Conservation (phyloP, 2,888 invertebrate genomes). For the Drosophila buzzatii region DNA sequence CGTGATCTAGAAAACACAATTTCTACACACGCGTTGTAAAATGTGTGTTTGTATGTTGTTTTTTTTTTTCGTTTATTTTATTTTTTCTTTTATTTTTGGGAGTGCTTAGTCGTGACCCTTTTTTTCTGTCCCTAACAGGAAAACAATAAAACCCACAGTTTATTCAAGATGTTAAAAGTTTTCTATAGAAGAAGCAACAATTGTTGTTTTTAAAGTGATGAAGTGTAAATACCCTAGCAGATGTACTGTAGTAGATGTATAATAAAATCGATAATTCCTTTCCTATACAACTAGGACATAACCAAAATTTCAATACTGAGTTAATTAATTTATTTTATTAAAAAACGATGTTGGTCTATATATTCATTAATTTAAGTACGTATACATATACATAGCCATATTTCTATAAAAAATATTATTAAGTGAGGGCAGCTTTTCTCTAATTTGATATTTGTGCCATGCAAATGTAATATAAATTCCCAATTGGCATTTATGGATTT, state of each 20-base stretch:
- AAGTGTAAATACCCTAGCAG: neutral
- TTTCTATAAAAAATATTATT: no score
- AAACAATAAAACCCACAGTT: slow-evolving; percentile 9
- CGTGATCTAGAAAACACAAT: slow-evolving; percentile 28
- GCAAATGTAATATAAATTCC: no score
- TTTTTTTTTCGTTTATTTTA: neutral
- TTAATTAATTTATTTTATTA: no score
- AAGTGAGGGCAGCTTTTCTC: no score
- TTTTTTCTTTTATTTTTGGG: neutral
- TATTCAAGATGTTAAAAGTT: slow-evolving; percentile 3
- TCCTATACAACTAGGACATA: no score
- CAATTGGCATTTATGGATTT: neutral
- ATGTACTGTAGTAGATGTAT: neutral
- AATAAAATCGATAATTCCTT: no score
- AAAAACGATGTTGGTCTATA: no score
- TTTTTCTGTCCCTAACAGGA: slow-evolving; percentile 7
- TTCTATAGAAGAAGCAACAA: slow-evolving; percentile 5
- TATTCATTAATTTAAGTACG: no score
- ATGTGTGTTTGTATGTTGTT: slow-evolving; percentile 1
- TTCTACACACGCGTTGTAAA: slow-evolving; percentile 7
- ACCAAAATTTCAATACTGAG: no score
- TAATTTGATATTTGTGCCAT: neutral
- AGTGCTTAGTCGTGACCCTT: slow-evolving; percentile 8
- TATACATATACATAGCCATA: no score
- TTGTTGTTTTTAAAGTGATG: neutral